These are phyloP conservation scores for Temnothorax unifasciatus DNA, from an alignment of 2,888 invertebrate genomes.

Conservation along the genomic window DNA sequence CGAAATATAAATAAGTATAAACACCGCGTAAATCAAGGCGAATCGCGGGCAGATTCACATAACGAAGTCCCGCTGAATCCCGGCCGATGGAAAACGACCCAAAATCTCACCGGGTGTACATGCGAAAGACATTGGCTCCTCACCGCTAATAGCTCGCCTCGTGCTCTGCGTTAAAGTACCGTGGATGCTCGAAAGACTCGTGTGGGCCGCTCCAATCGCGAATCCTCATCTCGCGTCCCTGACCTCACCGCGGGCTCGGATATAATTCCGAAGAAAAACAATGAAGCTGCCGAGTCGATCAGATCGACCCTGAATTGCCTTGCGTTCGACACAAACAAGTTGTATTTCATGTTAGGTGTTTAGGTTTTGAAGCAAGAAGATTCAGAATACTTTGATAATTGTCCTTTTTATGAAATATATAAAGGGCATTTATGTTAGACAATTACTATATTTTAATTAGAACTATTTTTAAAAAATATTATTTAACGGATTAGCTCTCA, in stretches of 20 bases:
- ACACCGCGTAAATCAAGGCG: constrained; percentile 84
- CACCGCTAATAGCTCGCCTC: background rate
- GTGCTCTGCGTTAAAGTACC: background rate
- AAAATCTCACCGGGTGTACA: background rate
- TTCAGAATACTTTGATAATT: background rate
- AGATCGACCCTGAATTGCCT: constrained; percentile 40
- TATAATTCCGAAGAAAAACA: constrained; percentile 54
- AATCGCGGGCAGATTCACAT: constrained; percentile 79
- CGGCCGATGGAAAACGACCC: background rate
- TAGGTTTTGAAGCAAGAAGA: background rate
- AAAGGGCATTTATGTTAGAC: background rate
- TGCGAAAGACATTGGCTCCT: constrained; percentile 18
- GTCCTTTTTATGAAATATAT: no score
- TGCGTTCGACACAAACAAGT: constrained; percentile 30
- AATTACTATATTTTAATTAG: constrained; percentile 8
- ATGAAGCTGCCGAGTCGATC: constrained; percentile 49
- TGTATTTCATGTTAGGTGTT: constrained; percentile 2
- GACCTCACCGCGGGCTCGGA: constrained; percentile 47
- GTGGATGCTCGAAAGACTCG: constrained; percentile 35
- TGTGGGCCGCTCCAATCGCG: constrained; percentile 46
- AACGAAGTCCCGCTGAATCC: constrained; percentile 51
- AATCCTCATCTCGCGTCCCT: constrained; percentile 55
- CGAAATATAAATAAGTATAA: constrained; percentile 85
- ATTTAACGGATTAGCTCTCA: background rate
- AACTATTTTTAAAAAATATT: background rate